phyloP scores from a whole-genome alignment of 2,113 vertebrate species.

The Etheostoma cragini region DNA sequence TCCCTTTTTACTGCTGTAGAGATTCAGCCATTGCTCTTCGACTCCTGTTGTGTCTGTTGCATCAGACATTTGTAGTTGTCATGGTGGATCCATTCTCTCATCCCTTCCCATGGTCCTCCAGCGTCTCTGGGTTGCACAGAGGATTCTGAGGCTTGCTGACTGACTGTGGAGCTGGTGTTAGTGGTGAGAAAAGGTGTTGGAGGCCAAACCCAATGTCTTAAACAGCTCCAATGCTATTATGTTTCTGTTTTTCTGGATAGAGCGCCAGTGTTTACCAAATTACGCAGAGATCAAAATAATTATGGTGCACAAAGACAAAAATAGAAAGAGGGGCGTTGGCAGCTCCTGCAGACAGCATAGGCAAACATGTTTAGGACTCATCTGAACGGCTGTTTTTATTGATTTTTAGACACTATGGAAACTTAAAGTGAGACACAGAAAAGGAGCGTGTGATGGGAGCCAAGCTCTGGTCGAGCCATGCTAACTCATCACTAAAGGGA shows the following conservation, averaged over 20 bases:
- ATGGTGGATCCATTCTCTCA: background rate
- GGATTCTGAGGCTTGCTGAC: slow-evolving; percentile 9
- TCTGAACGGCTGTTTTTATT: slow-evolving; percentile 4
- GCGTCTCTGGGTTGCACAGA: slow-evolving; percentile 29
- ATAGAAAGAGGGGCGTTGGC: slow-evolving; percentile 35
- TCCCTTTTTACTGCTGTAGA: background rate
- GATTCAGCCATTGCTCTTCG: background rate
- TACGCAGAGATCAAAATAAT: slow-evolving; percentile 69
- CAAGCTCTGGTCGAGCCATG: background rate
- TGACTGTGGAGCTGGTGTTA: slow-evolving; percentile 53
- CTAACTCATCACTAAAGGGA: slow-evolving; percentile 1
- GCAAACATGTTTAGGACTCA: slow-evolving; percentile 23
- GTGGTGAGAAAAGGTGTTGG: slow-evolving; percentile 65
- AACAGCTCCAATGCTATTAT: slow-evolving; percentile 53
- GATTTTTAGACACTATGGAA: slow-evolving; percentile 14
- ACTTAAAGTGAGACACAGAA: background rate
- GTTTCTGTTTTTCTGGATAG: slow-evolving; percentile 63
- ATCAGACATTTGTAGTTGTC: background rate
- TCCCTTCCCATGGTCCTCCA: slow-evolving; percentile 2
- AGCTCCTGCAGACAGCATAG: slow-evolving; percentile 34
- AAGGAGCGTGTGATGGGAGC: background rate
- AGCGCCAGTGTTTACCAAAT: slow-evolving; percentile 70
- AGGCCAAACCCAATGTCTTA: slow-evolving; percentile 67
- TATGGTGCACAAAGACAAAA: slow-evolving; percentile 56
- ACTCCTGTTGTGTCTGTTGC: slow-evolving; percentile 6